Evolutionary conservation across 2,888 invertebrate species (phyloP).

Genomic region (Hololepta plana): DNA sequence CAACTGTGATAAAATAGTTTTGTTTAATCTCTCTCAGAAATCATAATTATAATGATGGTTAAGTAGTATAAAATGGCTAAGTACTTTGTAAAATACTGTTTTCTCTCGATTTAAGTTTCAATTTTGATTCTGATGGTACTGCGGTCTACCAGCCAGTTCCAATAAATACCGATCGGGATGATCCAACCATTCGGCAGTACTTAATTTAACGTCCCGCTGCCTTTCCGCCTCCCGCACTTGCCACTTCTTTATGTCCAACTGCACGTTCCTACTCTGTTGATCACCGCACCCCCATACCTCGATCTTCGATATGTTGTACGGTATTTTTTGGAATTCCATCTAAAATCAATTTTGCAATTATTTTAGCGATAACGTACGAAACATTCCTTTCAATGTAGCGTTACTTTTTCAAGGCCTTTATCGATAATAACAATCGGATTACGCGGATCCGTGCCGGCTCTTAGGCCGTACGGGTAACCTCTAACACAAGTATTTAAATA

Average conservation of each 20-base stretch:
- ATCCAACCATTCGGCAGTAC: slow-evolving; percentile 84
- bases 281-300: slow-evolving; percentile 83
- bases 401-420: slow-evolving; percentile 48
- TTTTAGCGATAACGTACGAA: background rate
- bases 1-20: too few relatives aligned
- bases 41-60: too few relatives aligned
- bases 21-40: too few relatives aligned
- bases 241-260: slow-evolving; percentile 77
- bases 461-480: slow-evolving; percentile 68
- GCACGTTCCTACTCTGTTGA: slow-evolving; percentile 56
- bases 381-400: background rate
- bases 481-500: slow-evolving; percentile 71
- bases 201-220: slow-evolving; percentile 68
- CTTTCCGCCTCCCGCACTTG: slow-evolving; percentile 78
- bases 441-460: slow-evolving; percentile 65
- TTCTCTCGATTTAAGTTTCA: slow-evolving; percentile 16
- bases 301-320: slow-evolving; percentile 40
- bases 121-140: slow-evolving; percentile 53
- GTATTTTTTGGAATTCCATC: slow-evolving; percentile 47
- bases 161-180: slow-evolving; percentile 87
- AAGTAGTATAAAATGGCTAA: too few relatives aligned
- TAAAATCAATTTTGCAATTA: slow-evolving; percentile 10
- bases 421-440: slow-evolving; percentile 56
- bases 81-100: too few relatives aligned
- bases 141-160: slow-evolving; percentile 69